Conservation (phyloP, 1,140 invertebrate genomes). For the Alviniconcha marisindica region DNA sequence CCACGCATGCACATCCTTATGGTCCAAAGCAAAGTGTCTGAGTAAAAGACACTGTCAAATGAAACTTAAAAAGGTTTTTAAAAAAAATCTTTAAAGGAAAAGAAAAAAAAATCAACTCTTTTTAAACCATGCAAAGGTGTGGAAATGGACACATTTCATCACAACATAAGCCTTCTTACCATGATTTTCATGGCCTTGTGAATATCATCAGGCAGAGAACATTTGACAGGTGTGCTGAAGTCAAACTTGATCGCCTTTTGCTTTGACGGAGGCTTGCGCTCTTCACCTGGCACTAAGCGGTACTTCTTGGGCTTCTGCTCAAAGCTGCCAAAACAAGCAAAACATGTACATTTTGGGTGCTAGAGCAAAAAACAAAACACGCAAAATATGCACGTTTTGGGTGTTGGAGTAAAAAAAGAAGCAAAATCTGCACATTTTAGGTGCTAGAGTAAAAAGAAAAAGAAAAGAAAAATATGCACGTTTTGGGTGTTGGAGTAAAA, state of each 20-base stretch:
- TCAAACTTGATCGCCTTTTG: slow-evolving; percentile 61
- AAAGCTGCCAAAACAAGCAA: slow-evolving; percentile 55
- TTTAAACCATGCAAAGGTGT: too few species aligned
- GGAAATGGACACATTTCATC: too few species aligned
- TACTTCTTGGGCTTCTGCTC: slow-evolving; percentile 76
- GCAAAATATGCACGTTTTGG: neutral
- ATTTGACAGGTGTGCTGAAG: slow-evolving; percentile 65
- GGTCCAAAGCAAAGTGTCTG: too few species aligned
- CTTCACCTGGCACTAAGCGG: slow-evolving; percentile 70
- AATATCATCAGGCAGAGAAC: slow-evolving; percentile 65
- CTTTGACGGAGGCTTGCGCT: slow-evolving; percentile 58
- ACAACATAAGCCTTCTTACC: too few species aligned
- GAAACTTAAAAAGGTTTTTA: too few species aligned
- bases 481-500: neutral
- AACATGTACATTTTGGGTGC: too few species aligned
- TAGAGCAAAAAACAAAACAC: too few species aligned
- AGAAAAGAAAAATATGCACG: neutral
- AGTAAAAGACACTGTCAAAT: too few species aligned
- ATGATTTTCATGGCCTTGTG: slow-evolving; percentile 74
- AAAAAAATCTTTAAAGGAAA: too few species aligned
- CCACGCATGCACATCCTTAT: too few species aligned
- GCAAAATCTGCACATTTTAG: neutral
- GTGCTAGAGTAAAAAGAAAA: too few species aligned
- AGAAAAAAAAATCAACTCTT: too few species aligned
- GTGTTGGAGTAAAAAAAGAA: neutral